Base-by-base conservation (phyloP, 2,797 vertebrate genomes). In the Pterois miles region DNA sequence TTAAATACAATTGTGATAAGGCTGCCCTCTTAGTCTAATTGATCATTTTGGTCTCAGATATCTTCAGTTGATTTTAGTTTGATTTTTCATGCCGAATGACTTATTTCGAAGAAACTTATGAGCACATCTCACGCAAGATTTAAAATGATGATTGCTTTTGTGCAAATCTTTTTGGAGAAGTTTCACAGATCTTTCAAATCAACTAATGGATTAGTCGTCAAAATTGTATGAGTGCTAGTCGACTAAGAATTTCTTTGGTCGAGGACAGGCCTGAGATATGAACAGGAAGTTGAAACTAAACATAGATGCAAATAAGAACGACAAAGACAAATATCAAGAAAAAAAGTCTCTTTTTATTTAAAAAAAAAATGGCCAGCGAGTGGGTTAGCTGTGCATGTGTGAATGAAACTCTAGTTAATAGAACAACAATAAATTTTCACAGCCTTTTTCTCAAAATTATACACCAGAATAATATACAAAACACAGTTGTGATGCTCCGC, bases 311-410 rank as follows among this genome's bases (percentile, higher is more conserved):
- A 85, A 85, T 62, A 87, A 90, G 73, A 84, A 88, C 40, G 64
- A 91, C 84, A 43, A 84, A 43, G 74, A 82, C 77, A 82, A 89
- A 86, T 79, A 77, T 92, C 84, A 84, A 91, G 90, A 92, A 90
- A 92, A 58, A 46, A 93, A 72, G 83, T 80, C 78, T 83, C 83
- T 92, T 93, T 94, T 94, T 90, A 93, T 92, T 85, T 70, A 48
- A 48, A 48, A 67, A 66, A 91, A 46, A 91, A 93, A 95, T 53
- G 88, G 94, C 95, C 96, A 97, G 96, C 96, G 93, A 95, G 96
- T 95, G 96, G 88, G 96, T 99, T 98, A 98, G 97, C 96, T 92
- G 94, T 94, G 95, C 96, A 96, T 94, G 95, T 96, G 95, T 95
- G 94, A 96, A 96, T 96, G 91, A 94, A 91, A 93, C 80, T 88